Evolutionary conservation across 1,140 invertebrate genomes (phyloP), one percentile per base, ranked within the genome.

Genomic region (Nixonia krombeini): DNA sequence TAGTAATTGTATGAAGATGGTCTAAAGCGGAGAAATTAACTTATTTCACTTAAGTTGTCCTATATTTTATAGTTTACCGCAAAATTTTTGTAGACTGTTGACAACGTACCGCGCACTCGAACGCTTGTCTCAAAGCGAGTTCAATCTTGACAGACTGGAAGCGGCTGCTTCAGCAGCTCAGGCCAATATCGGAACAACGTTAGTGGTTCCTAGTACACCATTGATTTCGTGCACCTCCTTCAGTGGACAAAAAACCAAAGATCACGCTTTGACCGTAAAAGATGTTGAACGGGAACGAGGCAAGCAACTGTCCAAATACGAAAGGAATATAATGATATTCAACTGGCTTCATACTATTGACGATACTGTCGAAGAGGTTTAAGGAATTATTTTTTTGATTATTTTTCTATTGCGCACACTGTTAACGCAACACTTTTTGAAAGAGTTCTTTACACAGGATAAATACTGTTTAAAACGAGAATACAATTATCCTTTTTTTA

Each of bases 241-340:
- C 29, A 51, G 72, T 10, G 73, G 72, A 37, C 72, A 72, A 1
- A 80, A 82, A 25, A 47, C 64, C 29, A 87, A 86, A 45, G 89
- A 90, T 69, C 81, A 88, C 44, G 86, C 87, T 2, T 81, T 94
- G 0, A 93, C 93, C 0, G 87, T 93, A 0, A 88, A 90, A 4
- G 93, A 95, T 64, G 88, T 95, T 7, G 93, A 95, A 72, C 84
- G 92, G 28, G 92, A 95, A 75, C 85, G 93, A 3, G 93, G 93
- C 0, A 91, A 93, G 59, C 93, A 94, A 2, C 85, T 95, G 1
- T 93, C 92, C 8, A 94, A 94, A 79, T 95, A 95, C 81, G 93
- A 95, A 69, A 79, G 94, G 12, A 95, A 96, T 79, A 95, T 95
- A 91, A 94, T 95, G 91, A 95, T 96, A 31, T 95, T 96, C 82